A percentile compares a stretch with the other conserved stretches of the same genome.
These are phyloP conservation scores for Pitta sordida DNA, from an alignment of 2,113 vertebrate genomes.

Conservation along the genomic window DNA sequence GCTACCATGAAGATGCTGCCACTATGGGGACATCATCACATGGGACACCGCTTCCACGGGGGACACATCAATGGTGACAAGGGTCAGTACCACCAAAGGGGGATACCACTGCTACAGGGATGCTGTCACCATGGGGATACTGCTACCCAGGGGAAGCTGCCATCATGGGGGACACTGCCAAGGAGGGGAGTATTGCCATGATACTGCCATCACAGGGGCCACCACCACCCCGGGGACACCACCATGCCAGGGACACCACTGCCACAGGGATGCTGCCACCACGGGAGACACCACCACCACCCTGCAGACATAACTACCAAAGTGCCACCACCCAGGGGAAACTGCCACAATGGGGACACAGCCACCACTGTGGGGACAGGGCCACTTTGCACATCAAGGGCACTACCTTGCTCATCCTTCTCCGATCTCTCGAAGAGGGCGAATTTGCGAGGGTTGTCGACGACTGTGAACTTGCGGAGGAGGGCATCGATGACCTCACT, in stretches of 20 bases:
- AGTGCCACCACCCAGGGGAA: neutral
- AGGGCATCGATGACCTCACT: constrained; percentile 92
- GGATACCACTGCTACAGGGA: neutral
- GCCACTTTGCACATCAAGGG: rapidly evolving
- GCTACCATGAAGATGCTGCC: too few species aligned
- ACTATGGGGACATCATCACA: too few species aligned
- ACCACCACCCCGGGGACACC: neutral
- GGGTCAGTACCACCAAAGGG: neutral
- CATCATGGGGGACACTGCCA: neutral
- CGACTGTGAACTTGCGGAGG: constrained; percentile 92
- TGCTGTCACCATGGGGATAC: neutral
- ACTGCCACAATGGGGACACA: rapidly evolving
- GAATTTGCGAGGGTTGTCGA: constrained; percentile 95
- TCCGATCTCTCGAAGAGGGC: constrained; percentile 90
- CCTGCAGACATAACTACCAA: rapidly evolving
- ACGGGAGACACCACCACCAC: neutral
- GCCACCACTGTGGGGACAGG: neutral
- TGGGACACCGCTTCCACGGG: neutral
- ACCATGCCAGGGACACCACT: neutral
- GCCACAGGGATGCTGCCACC: neutral
- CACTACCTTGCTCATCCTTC: constrained; percentile 85
- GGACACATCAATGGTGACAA: neutral
- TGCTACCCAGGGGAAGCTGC: neutral
- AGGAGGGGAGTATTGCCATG: neutral
- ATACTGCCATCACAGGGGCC: neutral